Evolutionary conservation across 2,888 invertebrate species (phyloP), one percentile per base, ranked within the genome.

Genomic region (Trichogramma evanescens): DNA sequence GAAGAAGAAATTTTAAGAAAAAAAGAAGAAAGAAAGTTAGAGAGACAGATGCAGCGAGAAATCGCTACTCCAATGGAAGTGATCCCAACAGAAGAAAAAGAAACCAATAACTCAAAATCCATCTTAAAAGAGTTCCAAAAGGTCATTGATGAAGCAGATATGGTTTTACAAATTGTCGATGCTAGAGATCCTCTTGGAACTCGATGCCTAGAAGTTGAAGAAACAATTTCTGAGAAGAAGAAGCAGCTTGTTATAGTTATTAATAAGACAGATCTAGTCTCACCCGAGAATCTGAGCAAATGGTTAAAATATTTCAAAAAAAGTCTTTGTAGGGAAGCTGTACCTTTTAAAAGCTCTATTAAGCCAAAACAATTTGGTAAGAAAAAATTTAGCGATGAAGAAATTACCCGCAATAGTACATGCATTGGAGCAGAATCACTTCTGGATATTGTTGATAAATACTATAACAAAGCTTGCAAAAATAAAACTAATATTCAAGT

Each of bases 201-300:
- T 42, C 79, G 89, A 56, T 86, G 84, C 71, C 74, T 73, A 64
- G 72, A 77, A 68, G 93, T 99, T 0, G 97, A 99, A 77, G 86
- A 94, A 71, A 87, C 91, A 4, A 90, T 96, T 0, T 81, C 89
- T 0, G 82, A 84, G 7, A 89, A 90, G 10, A 86, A 84, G 64
- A 99, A 99, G 77, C 86, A 91, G 62, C 81, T 99, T 4, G 94
- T 99, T 2, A 79, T 99, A n/a, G 86, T 99, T 9, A 80, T 99
- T 5, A 99, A 99, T 76, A 99, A 99, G 81, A 94, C 95, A 78
- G 97, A 98, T 82, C 81, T 99, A 63, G 89, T 99, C 0, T 98
- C 99, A 0, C 84, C 90, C 8, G 87, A 89, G 50, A 94, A 95
- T 80, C 84, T 98, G 0, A 88, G 91, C 60, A 82, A 85, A 46